Evolutionary conservation across 2,888 invertebrate species (phyloP).

Genomic region (Bombylius discolor): DNA sequence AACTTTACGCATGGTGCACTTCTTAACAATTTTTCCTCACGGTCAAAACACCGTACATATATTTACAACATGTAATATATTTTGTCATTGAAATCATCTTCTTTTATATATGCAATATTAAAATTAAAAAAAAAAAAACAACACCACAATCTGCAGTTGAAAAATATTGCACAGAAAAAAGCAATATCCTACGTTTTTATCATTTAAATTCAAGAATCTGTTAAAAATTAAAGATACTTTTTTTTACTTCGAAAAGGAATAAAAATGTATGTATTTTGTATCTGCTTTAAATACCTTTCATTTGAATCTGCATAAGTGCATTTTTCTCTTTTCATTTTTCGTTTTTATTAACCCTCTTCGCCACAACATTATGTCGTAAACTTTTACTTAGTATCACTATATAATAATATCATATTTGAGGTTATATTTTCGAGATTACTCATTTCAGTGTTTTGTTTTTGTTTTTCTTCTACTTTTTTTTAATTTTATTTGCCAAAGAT

Average conservation of each 20-base stretch:
- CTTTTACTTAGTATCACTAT: neutral
- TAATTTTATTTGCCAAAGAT: neutral
- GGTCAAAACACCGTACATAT: neutral
- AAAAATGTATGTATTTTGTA: too few relatives aligned
- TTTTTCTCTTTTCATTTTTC: neutral
- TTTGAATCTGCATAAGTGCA: too few relatives aligned
- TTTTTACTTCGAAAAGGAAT: neutral
- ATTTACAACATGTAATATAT: neutral
- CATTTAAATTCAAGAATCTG: neutral
- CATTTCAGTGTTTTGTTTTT: neutral
- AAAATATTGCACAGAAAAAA: neutral
- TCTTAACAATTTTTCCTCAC: neutral
- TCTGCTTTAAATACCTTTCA: too few relatives aligned
- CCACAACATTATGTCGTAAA: too few relatives aligned
- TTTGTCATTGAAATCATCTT: neutral
- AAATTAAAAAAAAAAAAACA: neutral
- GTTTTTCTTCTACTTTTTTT: neutral
- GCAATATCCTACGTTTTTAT: neutral
- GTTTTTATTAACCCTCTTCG: too few relatives aligned
- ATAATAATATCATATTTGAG: neutral
- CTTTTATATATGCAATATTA: neutral
- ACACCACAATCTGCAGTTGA: too few relatives aligned
- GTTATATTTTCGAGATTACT: neutral
- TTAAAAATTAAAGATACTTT: neutral
- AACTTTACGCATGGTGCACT: slow-evolving; percentile 8